phyloP scores from a whole-genome alignment of 2,113 vertebrate genomes.

The Panthera leo region DNA sequence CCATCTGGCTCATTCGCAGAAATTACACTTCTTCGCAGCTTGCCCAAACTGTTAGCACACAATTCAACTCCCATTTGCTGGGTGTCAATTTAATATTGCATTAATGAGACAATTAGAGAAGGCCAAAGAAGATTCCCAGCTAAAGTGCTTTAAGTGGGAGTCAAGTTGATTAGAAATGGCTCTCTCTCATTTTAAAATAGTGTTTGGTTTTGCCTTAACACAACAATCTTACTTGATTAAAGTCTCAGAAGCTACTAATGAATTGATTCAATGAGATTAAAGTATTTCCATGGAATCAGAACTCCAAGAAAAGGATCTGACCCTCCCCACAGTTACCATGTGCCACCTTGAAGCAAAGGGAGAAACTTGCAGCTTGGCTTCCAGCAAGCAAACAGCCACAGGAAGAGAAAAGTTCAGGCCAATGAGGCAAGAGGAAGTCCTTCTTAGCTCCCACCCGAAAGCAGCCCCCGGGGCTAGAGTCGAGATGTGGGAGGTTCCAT shows the following conservation, averaged over 20 bases:
- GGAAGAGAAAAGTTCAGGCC: background rate
- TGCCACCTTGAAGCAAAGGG: background rate
- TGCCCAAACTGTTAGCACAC: slow-evolving; percentile 59
- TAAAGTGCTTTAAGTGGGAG: slow-evolving; percentile 36
- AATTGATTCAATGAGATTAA: slow-evolving; percentile 48
- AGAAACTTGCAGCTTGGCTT: background rate
- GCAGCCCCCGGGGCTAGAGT: background rate
- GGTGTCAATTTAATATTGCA: slow-evolving; percentile 57
- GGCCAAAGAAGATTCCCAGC: slow-evolving; percentile 52
- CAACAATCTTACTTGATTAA: slow-evolving; percentile 62
- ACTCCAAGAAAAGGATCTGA: background rate
- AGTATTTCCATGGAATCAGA: slow-evolving; percentile 37
- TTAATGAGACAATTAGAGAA: slow-evolving; percentile 66
- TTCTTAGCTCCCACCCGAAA: background rate
- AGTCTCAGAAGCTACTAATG: slow-evolving; percentile 44
- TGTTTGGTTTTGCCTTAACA: slow-evolving; percentile 61
- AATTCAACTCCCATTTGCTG: slow-evolving; percentile 59
- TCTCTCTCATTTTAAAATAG: slow-evolving; percentile 48
- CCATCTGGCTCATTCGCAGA: slow-evolving; percentile 57
- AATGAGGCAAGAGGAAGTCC: background rate
- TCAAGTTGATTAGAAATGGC: slow-evolving; percentile 59
- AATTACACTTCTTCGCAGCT: slow-evolving; percentile 64
- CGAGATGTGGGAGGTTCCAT: accelerated
- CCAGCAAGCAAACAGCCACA: background rate
- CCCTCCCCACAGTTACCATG: background rate